Base-by-base conservation (phyloP, 2,888 invertebrate genomes). In the Mallateleia sp. region DNA sequence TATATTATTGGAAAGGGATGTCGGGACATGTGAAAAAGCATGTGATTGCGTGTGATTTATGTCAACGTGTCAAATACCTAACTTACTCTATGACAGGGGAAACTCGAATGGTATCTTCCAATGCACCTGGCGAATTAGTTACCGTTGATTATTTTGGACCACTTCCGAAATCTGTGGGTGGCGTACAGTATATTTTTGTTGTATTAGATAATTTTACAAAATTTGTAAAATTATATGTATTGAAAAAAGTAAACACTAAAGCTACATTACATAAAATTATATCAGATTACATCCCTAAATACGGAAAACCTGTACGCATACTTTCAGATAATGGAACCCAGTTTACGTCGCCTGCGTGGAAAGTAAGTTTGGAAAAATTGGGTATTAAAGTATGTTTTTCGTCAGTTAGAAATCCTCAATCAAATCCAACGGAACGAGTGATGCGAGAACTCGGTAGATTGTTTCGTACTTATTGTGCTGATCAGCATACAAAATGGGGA, bases 391-490 rank as follows among this genome's bases (percentile, higher is more conserved):
- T 69, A 9, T 58, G 34, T 20, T 78, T 47, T 60, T 60, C 78
- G 0, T 78, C 78, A 0, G 42, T 69, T 0, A 8, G 67, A 14
- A 67, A 80, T n/a, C 80, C 72, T 5, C 64, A 87, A 34, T 89
- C 86, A 2, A 92, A 92, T 81, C 88, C 89, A 0, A 82, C 85
- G 0, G 91, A 91, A 82, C n/a, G 91, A 20, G 80, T 85, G 0
- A 92, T 91, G 89, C 56, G 90, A 34, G 92, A 92, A 60, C 38
- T 89, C 0, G 87, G 83, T 0, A 58, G 72, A 32, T 47, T 89
- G 11, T 85, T 87, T 77, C 50, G 89, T 34, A 80, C 74, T 1
- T 67, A 72, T 32, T 89, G 87, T 42, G 14, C 75, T n/a, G 87
- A 87, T 15, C 58, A 87, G 15, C 89, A 89, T 18, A 86, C 85